Conservation (phyloP, 2,888 invertebrate genomes). For the Aphodius granarius region DNA sequence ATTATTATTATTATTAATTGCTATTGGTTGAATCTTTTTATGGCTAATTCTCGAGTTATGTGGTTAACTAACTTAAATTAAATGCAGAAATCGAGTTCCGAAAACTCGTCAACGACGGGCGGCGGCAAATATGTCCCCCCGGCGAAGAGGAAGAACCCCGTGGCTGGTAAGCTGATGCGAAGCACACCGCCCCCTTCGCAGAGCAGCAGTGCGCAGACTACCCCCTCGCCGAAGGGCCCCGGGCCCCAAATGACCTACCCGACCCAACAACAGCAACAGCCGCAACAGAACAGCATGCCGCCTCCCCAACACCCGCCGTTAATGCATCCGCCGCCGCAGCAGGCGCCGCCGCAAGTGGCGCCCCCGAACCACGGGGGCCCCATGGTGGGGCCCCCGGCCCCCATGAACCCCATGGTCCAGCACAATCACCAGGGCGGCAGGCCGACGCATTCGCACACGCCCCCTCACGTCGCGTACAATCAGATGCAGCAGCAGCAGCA, state of each 20-base stretch:
- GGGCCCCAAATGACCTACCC: slow-evolving; percentile 26
- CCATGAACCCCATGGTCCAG: slow-evolving; percentile 18
- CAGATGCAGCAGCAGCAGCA: slow-evolving; percentile 23
- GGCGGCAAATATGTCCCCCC: slow-evolving; percentile 77
- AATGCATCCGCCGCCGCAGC: slow-evolving; percentile 47
- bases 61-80: no score
- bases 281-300: slow-evolving; percentile 26
- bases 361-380: slow-evolving; percentile 26
- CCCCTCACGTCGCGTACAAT: slow-evolving; percentile 36
- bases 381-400: slow-evolving; percentile 19
- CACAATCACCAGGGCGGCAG: slow-evolving; percentile 21
- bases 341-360: slow-evolving; percentile 34
- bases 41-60: no score
- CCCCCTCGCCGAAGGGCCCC: slow-evolving; percentile 44
- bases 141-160: slow-evolving; percentile 71
- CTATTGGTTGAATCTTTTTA: no score
- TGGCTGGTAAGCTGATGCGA: slow-evolving; percentile 69
- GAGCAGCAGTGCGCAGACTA: slow-evolving; percentile 47
- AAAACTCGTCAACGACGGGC: slow-evolving; percentile 12
- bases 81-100: slow-evolving; percentile 20
- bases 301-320: slow-evolving; percentile 23
- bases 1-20: no score
- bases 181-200: slow-evolving; percentile 60
- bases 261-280: slow-evolving; percentile 21
- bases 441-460: slow-evolving; percentile 38